Percentiles rank a stretch among this genome's conserved stretches.
phyloP scores from a whole-genome alignment of 2,888 invertebrate species.

The Tuberolachnus salignus region DNA sequence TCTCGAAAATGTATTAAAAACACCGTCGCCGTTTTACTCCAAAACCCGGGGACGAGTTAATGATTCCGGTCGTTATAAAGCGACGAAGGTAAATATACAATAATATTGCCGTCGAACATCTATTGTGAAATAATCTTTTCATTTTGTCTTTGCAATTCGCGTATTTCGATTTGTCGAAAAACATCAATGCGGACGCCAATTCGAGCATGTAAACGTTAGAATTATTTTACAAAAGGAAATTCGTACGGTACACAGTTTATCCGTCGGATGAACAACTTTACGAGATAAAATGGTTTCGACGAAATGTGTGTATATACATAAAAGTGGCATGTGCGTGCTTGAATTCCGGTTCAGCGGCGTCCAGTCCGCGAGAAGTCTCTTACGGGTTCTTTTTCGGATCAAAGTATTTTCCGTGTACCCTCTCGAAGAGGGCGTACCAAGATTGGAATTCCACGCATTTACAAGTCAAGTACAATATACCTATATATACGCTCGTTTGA shows the following conservation, averaged over 20 bases:
- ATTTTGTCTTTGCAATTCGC: background rate
- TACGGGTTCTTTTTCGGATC: slow-evolving; percentile 29
- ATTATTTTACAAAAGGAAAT: background rate
- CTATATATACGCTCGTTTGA: slow-evolving; percentile 3
- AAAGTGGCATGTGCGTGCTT: background rate
- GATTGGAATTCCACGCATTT: slow-evolving; percentile 20
- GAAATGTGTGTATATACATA: background rate
- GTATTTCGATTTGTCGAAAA: background rate
- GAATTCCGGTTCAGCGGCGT: slow-evolving; percentile 28
- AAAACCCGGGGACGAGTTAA: no score
- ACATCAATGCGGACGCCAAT: background rate
- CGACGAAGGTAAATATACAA: no score
- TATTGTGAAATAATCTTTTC: no score
- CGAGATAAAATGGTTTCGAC: background rate
- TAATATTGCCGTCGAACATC: no score
- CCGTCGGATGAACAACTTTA: background rate
- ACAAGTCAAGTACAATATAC: background rate
- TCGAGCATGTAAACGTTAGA: no score
- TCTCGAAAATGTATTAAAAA: no score
- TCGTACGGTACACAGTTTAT: slow-evolving; percentile 11
- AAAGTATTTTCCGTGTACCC: slow-evolving; percentile 21
- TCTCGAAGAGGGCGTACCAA: background rate
- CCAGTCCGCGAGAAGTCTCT: slow-evolving; percentile 1
- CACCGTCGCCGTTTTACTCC: no score
- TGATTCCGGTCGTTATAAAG: no score